These are phyloP conservation scores for Phoxinus phoxinus DNA, from an alignment of 2,113 vertebrate genomes.

Conservation along the genomic window DNA sequence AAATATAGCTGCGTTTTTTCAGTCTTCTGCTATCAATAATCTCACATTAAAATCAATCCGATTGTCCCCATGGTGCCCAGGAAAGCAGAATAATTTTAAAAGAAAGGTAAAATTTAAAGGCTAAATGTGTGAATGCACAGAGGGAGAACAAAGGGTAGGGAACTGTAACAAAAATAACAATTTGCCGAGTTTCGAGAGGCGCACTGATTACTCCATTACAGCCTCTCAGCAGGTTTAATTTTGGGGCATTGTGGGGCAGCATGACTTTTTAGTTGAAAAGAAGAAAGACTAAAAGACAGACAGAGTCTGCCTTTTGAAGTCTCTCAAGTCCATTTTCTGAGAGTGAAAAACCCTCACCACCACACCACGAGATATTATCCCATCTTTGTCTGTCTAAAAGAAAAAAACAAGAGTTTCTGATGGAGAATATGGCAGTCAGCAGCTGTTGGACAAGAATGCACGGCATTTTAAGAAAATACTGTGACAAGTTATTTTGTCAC, in stretches of 20 bases:
- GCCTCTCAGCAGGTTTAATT: not conserved
- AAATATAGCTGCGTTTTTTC: not conserved
- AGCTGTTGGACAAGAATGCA: not conserved
- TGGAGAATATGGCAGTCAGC: not conserved
- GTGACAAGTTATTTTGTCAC: not conserved
- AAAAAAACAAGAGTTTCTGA: not conserved
- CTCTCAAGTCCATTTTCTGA: constrained; percentile 19
- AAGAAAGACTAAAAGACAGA: not conserved
- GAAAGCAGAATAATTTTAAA: not conserved
- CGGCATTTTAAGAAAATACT: not conserved
- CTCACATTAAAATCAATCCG: not conserved
- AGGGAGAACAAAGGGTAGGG: not conserved
- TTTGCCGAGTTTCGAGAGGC: not conserved
- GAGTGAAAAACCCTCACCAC: not conserved
- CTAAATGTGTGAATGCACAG: not conserved
- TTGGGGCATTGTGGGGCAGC: constrained; percentile 14
- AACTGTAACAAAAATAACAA: constrained; percentile 1
- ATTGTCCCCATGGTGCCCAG: not conserved
- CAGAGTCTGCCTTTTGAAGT: not conserved
- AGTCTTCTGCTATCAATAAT: not conserved
- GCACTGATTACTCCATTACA: constrained; percentile 39
- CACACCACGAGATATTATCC: not conserved
- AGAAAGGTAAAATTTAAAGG: not conserved
- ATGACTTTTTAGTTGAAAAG: not conserved
- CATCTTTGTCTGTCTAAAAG: not conserved